Percentiles rank a stretch among this genome's conserved stretches.
These are phyloP conservation scores for Prenolepis imparis DNA, from an alignment of 2,888 invertebrate genomes.

Conservation along the genomic window DNA sequence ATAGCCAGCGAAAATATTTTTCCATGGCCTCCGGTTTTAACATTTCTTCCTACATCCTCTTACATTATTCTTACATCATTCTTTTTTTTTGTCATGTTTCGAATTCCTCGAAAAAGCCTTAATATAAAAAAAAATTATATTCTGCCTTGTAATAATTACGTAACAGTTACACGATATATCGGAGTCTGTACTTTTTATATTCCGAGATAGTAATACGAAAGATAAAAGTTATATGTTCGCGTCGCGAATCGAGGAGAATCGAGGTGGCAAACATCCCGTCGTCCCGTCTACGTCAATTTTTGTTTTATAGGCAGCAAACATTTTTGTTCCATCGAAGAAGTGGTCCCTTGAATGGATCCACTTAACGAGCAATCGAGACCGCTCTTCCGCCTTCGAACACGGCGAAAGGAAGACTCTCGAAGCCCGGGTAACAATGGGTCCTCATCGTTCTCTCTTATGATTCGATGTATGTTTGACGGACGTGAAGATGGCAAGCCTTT, in stretches of 20 bases:
- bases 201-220: neutral
- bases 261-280: constrained; percentile 41
- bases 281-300: constrained; percentile 50
- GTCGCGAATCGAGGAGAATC: constrained; percentile 35
- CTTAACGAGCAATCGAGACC: constrained; percentile 74
- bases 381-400: constrained; percentile 64
- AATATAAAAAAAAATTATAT: constrained; percentile 12
- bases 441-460: constrained; percentile 76
- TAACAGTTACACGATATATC: neutral
- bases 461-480: constrained; percentile 79
- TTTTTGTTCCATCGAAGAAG: constrained; percentile 63
- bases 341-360: constrained; percentile 68
- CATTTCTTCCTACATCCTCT: constrained; percentile 26
- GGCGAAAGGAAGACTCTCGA: constrained; percentile 64
- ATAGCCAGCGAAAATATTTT: constrained; percentile 51
- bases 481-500: constrained; percentile 74
- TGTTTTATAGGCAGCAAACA: constrained; percentile 65
- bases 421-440: constrained; percentile 75
- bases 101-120: constrained; percentile 2
- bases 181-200: constrained; percentile 1
- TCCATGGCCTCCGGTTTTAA: constrained; percentile 19
- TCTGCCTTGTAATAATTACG: constrained; percentile 24
- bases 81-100: neutral
- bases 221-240: constrained; percentile 12
- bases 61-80: neutral